Evolutionary conservation across 2,113 vertebrate species (phyloP).

Genomic region (Ceyx cyanopectus): DNA sequence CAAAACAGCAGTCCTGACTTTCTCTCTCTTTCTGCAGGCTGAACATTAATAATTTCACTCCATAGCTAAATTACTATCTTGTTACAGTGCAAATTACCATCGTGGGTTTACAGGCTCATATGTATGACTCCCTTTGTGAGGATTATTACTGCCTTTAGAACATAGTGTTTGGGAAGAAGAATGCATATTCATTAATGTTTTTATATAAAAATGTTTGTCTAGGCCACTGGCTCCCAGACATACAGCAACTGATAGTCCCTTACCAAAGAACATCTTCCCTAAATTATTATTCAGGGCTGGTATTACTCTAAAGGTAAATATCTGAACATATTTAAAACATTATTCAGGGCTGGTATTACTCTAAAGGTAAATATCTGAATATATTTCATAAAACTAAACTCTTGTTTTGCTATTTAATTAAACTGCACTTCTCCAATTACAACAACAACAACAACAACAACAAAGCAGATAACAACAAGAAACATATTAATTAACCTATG

Average conservation of each 20-base stretch:
- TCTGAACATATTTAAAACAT: not conserved
- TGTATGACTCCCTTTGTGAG: rapidly evolving
- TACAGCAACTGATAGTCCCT: not conserved
- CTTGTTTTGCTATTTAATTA: not conserved
- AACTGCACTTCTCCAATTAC: not conserved
- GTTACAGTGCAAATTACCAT: not conserved
- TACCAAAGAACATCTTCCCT: not conserved
- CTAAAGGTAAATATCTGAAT: not conserved
- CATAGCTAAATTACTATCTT: not conserved
- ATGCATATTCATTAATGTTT: not conserved
- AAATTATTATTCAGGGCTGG: not conserved
- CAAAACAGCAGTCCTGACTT: not conserved
- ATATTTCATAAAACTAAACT: not conserved
- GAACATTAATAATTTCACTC: not conserved
- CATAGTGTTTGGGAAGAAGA: not conserved
- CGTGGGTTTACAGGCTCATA: not conserved
- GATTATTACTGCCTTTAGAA: not conserved
- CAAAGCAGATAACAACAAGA: rapidly evolving
- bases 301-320: not conserved
- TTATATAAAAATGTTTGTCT: not conserved
- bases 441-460: not conserved
- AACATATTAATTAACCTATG: not conserved
- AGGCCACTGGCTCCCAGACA: not conserved
- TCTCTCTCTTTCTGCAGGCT: not conserved
- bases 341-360: not conserved